phyloP scores from a whole-genome alignment of 1,140 invertebrate genomes.

The Lepidurus apus region DNA sequence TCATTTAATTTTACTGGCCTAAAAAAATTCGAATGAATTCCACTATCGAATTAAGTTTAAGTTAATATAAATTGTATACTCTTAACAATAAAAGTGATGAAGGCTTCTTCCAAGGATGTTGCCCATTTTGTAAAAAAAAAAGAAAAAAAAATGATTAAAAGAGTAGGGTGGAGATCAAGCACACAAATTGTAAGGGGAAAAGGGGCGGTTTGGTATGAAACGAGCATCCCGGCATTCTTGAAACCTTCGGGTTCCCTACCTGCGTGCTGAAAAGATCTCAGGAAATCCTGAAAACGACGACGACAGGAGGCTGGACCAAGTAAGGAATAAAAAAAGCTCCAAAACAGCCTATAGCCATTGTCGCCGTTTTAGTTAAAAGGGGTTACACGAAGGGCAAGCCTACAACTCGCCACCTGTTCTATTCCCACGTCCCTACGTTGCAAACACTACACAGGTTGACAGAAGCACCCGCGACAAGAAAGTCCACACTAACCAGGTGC shows the following conservation, averaged over 20 bases:
- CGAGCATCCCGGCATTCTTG: not conserved
- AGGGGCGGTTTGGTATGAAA: not conserved
- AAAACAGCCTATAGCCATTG: not conserved
- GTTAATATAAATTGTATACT: too few relatives aligned
- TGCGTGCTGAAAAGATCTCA: not conserved
- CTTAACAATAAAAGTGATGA: not conserved
- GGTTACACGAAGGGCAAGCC: not conserved
- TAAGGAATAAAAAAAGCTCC: not conserved
- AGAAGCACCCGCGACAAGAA: not conserved
- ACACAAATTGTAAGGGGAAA: not conserved
- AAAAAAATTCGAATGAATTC: too few relatives aligned
- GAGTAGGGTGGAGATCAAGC: not conserved
- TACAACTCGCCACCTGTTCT: not conserved
- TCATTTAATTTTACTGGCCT: too few relatives aligned
- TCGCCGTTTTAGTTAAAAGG: not conserved
- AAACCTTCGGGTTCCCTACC: constrained; percentile 6
- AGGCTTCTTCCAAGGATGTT: not conserved
- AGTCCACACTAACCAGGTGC: not conserved
- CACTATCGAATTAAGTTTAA: too few relatives aligned
- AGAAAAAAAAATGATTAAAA: not conserved
- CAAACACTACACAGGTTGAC: not conserved
- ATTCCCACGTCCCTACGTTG: not conserved
- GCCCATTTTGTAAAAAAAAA: not conserved
- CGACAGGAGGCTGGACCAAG: not conserved
- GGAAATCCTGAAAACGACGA: not conserved